A percentile compares a stretch with the other conserved stretches of the same genome.
Conservation (phyloP, 2,888 invertebrate species). For the Scaptomyza parva region DNA sequence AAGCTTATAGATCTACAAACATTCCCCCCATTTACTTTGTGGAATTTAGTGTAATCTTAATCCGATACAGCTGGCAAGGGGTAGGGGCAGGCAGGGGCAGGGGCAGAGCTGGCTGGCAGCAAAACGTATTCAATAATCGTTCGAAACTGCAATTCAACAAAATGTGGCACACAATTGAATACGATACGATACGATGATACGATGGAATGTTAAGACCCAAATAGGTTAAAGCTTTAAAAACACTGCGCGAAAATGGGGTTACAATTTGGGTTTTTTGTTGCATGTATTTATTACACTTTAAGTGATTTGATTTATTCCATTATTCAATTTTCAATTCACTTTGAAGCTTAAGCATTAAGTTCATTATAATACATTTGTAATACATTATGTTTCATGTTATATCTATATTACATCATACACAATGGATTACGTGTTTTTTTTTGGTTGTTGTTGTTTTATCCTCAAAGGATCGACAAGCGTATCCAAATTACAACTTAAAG, state of each 20-base stretch:
- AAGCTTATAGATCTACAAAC: slow-evolving; percentile 13
- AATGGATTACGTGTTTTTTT: slow-evolving; percentile 22
- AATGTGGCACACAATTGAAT: neutral
- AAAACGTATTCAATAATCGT: neutral
- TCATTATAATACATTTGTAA: neutral
- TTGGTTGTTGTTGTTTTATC: slow-evolving; percentile 1
- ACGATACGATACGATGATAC: neutral
- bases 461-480: slow-evolving; percentile 34
- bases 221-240: neutral
- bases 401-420: slow-evolving; percentile 14
- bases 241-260: neutral
- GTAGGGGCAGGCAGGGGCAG: neutral
- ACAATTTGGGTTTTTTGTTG: too few relatives aligned
- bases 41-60: neutral
- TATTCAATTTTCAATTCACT: too few relatives aligned
- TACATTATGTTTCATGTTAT: slow-evolving; percentile 1
- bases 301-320: too few relatives aligned
- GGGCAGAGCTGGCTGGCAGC: too few relatives aligned
- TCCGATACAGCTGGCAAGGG: neutral
- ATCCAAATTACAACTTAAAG: slow-evolving; percentile 30
- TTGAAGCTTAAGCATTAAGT: neutral
- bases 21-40: slow-evolving; percentile 25
- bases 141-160: neutral
- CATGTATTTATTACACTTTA: too few relatives aligned
- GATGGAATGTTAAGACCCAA: neutral